Evolutionary conservation across 2,888 invertebrate species (phyloP).

Genomic region (Physocephala rufipes): DNA sequence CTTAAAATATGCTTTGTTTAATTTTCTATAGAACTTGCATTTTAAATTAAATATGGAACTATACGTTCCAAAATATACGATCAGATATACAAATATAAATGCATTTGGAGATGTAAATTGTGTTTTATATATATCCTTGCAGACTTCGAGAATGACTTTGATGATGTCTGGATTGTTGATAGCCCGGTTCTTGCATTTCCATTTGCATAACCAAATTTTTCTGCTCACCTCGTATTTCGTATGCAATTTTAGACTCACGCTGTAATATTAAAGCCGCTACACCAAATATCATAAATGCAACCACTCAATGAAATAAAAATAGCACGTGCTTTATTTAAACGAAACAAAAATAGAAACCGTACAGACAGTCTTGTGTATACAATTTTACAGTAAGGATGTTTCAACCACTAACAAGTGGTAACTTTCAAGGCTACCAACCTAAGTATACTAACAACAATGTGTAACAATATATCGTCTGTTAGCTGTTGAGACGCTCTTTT

Average conservation of each 20-base stretch:
- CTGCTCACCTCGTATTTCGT: slow-evolving; percentile 78
- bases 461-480: no score
- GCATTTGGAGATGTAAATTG: slow-evolving; percentile 23
- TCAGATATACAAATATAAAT: not conserved
- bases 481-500: no score
- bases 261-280: slow-evolving; percentile 77
- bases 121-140: slow-evolving; percentile 62
- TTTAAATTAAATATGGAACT: slow-evolving; percentile 15
- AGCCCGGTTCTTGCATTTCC: slow-evolving; percentile 75
- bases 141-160: slow-evolving; percentile 65
- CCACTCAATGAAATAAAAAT: no score
- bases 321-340: no score
- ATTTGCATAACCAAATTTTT: slow-evolving; percentile 90
- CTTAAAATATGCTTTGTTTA: no score
- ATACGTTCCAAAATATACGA: not conserved
- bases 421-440: no score
- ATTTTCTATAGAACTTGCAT: not conserved
- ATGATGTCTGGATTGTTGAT: slow-evolving; percentile 68
- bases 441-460: no score
- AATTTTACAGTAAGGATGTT: no score
- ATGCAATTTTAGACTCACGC: slow-evolving; percentile 76
- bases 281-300: slow-evolving; percentile 76
- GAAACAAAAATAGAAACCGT: no score
- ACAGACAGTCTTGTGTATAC: no score
- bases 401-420: no score